These are phyloP conservation scores for Coleophora deauratella DNA, from an alignment of 2,888 invertebrate genomes.

Conservation along the genomic window DNA sequence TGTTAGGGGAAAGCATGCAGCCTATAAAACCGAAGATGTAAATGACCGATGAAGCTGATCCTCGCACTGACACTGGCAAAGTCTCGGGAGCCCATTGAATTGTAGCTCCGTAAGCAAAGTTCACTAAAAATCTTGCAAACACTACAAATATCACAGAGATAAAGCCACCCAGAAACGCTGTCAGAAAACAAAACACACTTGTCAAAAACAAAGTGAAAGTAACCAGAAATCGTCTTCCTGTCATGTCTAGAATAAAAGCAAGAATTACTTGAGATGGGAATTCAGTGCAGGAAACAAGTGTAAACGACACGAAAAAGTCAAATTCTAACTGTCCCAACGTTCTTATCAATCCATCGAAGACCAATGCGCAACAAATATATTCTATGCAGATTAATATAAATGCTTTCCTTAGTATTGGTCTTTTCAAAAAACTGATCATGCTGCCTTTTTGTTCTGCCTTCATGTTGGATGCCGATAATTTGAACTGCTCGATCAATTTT, in stretches of 20 bases:
- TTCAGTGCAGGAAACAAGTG: slow-evolving; percentile 40
- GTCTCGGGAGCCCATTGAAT: slow-evolving; percentile 47
- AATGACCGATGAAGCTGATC: slow-evolving; percentile 35
- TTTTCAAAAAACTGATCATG: slow-evolving; percentile 32
- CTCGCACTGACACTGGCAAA: slow-evolving; percentile 39
- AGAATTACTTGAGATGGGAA: slow-evolving; percentile 38
- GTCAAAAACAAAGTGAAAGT: slow-evolving; percentile 26
- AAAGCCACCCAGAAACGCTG: slow-evolving; percentile 30
- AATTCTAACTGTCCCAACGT: slow-evolving; percentile 37
- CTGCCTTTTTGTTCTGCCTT: slow-evolving; percentile 25
- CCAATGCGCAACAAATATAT: slow-evolving; percentile 35
- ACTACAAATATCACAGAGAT: slow-evolving; percentile 35
- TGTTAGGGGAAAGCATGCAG: slow-evolving; percentile 35
- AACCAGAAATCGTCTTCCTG: slow-evolving; percentile 40
- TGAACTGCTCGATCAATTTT: slow-evolving; percentile 35
- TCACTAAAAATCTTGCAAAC: slow-evolving; percentile 38
- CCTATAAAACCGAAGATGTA: slow-evolving; percentile 40
- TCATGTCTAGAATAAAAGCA: slow-evolving; percentile 38
- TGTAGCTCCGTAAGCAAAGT: slow-evolving; percentile 31
- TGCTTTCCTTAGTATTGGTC: slow-evolving; percentile 31
- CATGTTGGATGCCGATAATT: slow-evolving; percentile 18
- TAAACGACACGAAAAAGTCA: slow-evolving; percentile 42
- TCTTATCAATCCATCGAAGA: slow-evolving; percentile 39
- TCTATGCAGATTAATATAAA: slow-evolving; percentile 34
- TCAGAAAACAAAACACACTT: slow-evolving; percentile 32